A percentile compares a stretch with the other conserved stretches of the same genome.
These are phyloP conservation scores for Carpatolechia fugitivella DNA, from an alignment of 2,888 invertebrate species.

Conservation along the genomic window DNA sequence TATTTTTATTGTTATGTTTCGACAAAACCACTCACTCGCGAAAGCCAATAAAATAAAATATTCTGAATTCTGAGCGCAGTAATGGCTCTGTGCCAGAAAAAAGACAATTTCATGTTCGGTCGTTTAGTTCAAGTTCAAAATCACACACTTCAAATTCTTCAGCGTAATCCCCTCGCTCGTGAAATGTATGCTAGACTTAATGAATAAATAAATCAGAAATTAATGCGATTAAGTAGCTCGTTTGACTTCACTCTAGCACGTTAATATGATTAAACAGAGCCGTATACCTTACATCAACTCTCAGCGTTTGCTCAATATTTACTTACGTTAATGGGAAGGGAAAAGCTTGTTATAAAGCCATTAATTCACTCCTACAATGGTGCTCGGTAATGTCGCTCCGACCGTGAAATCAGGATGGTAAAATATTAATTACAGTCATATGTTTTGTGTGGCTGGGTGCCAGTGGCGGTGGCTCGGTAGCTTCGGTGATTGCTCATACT, in stretches of 20 bases:
- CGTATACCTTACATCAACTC: constrained; percentile 7
- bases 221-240: constrained; percentile 15
- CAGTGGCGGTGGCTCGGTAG: constrained; percentile 29
- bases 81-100: constrained; percentile 30
- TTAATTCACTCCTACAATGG: constrained; percentile 16
- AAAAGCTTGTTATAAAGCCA: constrained; percentile 16
- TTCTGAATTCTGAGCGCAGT: constrained; percentile 24
- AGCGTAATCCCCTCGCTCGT: constrained; percentile 8
- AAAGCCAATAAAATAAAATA: constrained; percentile 29
- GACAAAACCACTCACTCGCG: constrained; percentile 21
- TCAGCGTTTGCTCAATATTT: constrained; percentile 13
- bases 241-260: constrained; percentile 1
- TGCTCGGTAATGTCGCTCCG: constrained; percentile 19
- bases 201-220: constrained; percentile 8
- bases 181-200: constrained; percentile 1
- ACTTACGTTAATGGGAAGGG: constrained; percentile 6
- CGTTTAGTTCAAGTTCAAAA: constrained; percentile 21
- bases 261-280: constrained; percentile 12
- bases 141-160: constrained; percentile 13
- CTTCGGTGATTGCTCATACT: constrained; percentile 4
- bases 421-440: constrained; percentile 41
- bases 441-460: constrained; percentile 43
- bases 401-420: constrained; percentile 42
- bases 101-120: constrained; percentile 5
- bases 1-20: constrained; percentile 16